A percentile compares a stretch with the other conserved stretches of the same genome.
phyloP scores from a whole-genome alignment of 2,797 vertebrate genomes.

The Coendou prehensilis region DNA sequence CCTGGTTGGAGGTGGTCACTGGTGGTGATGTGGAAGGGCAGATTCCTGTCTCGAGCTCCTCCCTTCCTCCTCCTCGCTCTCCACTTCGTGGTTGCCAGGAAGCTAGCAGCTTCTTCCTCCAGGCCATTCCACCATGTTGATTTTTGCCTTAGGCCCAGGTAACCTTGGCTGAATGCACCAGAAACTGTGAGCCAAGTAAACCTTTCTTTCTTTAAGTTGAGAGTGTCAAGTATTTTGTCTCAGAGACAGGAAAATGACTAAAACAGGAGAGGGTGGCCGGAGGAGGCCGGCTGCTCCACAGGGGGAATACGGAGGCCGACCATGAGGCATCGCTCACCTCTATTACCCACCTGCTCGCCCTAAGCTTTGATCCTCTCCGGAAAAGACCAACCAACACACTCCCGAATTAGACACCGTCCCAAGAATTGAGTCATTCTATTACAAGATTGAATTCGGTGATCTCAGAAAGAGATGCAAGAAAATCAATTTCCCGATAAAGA shows the following conservation, averaged over 20 bases:
- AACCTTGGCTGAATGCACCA: neutral
- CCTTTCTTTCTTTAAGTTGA: neutral
- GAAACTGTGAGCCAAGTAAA: neutral
- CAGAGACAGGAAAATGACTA: neutral
- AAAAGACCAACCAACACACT: neutral
- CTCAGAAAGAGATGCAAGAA: slow-evolving; percentile 81
- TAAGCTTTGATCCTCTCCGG: neutral
- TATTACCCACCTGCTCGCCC: no score
- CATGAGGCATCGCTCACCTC: neutral
- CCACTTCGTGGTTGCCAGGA: neutral
- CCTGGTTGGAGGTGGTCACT: neutral
- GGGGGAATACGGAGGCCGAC: neutral
- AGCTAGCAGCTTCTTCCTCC: neutral
- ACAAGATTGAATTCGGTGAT: slow-evolving; percentile 70
- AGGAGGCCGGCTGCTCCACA: neutral
- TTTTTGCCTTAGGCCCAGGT: neutral
- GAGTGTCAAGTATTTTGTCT: neutral
- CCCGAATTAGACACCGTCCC: slow-evolving; percentile 72
- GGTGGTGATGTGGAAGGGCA: neutral
- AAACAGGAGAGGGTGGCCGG: neutral
- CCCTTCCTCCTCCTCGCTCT: neutral
- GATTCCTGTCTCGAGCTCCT: neutral
- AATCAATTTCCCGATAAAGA: slow-evolving; percentile 75
- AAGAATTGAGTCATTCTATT: slow-evolving; percentile 74
- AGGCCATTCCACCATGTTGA: neutral